These are phyloP conservation scores for Phortica okadai DNA, from an alignment of 2,888 invertebrate species.

Conservation along the genomic window DNA sequence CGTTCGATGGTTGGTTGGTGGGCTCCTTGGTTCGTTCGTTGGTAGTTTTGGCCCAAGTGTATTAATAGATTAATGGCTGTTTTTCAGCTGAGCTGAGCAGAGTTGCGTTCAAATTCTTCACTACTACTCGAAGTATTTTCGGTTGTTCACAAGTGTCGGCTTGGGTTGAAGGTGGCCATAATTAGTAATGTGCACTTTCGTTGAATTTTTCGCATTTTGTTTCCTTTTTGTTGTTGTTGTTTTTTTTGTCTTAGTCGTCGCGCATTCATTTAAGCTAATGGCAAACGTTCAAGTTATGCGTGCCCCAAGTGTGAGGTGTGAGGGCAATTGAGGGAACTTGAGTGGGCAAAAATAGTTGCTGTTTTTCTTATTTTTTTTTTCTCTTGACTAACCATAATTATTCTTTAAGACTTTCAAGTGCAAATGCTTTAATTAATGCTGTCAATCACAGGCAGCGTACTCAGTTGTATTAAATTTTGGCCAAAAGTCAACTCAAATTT, in stretches of 20 bases:
- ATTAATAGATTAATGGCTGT: constrained; percentile 64
- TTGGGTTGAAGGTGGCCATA: constrained; percentile 17
- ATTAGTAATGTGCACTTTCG: constrained; percentile 31
- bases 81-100: constrained; percentile 5
- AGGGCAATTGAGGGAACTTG: not conserved
- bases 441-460: too few species aligned
- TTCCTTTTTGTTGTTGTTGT: not conserved
- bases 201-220: not conserved
- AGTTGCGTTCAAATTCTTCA: not conserved
- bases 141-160: not conserved
- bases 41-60: constrained; percentile 42
- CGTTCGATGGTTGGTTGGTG: not conserved
- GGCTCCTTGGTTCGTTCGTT: constrained; percentile 10
- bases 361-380: too few species aligned
- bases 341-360: too few species aligned
- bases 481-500: too few species aligned
- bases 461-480: too few species aligned
- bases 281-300: not conserved
- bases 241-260: not conserved
- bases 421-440: too few species aligned
- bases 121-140: not conserved
- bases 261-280: not conserved
- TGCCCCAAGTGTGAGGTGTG: too few species aligned
- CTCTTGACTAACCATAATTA: too few species aligned
- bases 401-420: too few species aligned